Percentiles rank a stretch among this genome's conserved stretches.
phyloP scores from a whole-genome alignment of 2,797 vertebrate genomes.

The Ciconia nigra region DNA sequence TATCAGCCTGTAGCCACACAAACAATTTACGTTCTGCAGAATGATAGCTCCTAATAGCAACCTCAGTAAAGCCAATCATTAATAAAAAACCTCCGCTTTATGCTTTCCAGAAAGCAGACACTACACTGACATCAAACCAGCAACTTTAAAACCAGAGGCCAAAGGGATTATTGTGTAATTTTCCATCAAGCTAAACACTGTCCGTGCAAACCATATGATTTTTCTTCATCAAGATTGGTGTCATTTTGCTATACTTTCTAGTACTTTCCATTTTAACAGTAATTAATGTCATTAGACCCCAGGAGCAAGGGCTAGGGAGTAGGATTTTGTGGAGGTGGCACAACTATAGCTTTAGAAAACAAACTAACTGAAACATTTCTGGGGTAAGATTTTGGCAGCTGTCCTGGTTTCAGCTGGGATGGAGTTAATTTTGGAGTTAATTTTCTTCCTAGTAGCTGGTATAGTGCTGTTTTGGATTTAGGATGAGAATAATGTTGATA shows the following conservation, averaged over 20 bases:
- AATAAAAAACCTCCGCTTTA: not conserved
- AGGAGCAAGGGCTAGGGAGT: not conserved
- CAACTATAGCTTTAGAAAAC: not conserved
- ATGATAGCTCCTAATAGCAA: not conserved
- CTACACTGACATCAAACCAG: not conserved
- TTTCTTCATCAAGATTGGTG: not conserved
- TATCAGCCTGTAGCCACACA: not conserved
- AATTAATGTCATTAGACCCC: not conserved
- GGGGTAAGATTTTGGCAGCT: not conserved
- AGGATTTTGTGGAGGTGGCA: not conserved
- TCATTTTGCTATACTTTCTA: not conserved
- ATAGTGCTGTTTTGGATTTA: no score
- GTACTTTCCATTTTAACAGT: not conserved
- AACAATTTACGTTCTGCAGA: not conserved
- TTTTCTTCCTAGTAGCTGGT: no score
- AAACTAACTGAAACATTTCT: not conserved
- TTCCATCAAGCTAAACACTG: not conserved
- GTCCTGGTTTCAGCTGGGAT: no score
- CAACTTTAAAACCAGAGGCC: not conserved
- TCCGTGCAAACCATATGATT: not conserved
- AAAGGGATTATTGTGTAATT: not conserved
- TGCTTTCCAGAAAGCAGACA: not conserved
- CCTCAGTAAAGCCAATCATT: not conserved
- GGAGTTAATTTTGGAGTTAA: no score
- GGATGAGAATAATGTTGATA: no score